Conservation (phyloP, 2,113 vertebrate species). For the Ciconia stormi region DNA sequence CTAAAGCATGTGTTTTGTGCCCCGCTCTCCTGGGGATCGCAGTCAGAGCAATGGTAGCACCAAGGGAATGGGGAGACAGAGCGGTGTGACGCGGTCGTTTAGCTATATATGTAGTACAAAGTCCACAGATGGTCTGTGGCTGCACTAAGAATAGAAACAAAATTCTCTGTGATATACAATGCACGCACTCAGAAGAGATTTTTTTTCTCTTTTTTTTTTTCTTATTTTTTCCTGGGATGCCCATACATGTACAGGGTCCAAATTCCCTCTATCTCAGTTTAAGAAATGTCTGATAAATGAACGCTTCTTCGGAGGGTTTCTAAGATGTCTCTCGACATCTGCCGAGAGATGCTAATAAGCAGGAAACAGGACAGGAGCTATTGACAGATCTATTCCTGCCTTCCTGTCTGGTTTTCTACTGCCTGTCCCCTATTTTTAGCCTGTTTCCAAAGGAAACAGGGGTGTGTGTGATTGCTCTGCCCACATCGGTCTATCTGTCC, state of each 20-base stretch:
- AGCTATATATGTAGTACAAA: background rate
- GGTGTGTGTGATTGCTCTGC: background rate
- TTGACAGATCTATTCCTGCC: background rate
- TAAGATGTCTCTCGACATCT: background rate
- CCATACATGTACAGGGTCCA: background rate
- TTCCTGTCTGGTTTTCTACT: conserved; percentile 10
- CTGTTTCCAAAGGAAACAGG: background rate
- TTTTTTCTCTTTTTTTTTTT: background rate
- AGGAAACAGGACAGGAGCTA: conserved; percentile 19
- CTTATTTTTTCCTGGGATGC: background rate
- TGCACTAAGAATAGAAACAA: background rate
- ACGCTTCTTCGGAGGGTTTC: background rate
- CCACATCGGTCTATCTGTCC: background rate
- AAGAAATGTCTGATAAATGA: background rate
- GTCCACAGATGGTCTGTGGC: background rate
- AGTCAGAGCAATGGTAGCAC: background rate
- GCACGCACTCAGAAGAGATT: background rate
- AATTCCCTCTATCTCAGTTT: background rate
- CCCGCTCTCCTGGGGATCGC: background rate
- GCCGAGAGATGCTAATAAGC: background rate
- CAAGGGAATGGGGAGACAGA: background rate
- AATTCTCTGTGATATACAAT: background rate
- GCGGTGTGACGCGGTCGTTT: accelerated
- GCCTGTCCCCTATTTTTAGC: background rate
- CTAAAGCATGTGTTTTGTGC: background rate